phyloP scores from a whole-genome alignment of 2,797 vertebrate species.

The Eurystomus glaucurus region DNA sequence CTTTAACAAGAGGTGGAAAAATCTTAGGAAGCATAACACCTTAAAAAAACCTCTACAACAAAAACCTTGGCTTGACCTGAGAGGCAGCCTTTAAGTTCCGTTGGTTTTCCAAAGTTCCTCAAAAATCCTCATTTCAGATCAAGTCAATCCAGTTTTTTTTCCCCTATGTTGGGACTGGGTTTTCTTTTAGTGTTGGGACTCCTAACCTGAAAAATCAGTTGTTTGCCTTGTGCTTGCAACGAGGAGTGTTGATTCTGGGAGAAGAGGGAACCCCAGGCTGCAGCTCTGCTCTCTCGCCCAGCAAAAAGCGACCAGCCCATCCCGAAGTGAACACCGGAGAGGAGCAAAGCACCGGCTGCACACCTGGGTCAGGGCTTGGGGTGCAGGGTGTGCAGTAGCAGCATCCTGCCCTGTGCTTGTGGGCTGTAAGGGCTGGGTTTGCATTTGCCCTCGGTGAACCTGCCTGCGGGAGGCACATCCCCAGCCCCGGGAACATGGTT shows the following conservation, averaged over 20 bases:
- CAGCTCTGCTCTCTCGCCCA: background rate
- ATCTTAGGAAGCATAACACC: background rate
- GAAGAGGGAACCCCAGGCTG: background rate
- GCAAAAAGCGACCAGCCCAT: background rate
- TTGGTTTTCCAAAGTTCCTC: background rate
- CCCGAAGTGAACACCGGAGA: rapidly evolving
- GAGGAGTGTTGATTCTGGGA: background rate
- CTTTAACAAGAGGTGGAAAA: background rate
- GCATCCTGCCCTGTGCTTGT: background rate
- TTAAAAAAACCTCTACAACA: background rate
- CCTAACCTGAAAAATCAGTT: background rate
- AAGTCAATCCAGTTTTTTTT: background rate
- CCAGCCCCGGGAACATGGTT: background rate
- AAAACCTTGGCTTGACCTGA: background rate
- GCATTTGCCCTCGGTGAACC: background rate
- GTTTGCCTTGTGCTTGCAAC: background rate
- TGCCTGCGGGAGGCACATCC: background rate
- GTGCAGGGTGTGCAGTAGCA: background rate
- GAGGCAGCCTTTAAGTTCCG: background rate
- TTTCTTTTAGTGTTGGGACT: background rate
- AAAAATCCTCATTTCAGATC: background rate
- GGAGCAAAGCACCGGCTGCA: background rate
- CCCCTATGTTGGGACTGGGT: background rate
- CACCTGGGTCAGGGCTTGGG: background rate
- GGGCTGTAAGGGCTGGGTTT: background rate